A percentile compares a stretch with the other conserved stretches of the same genome.
Evolutionary conservation across 2,888 invertebrate genomes (phyloP).

Genomic region (Drosophila paucipuncta): DNA sequence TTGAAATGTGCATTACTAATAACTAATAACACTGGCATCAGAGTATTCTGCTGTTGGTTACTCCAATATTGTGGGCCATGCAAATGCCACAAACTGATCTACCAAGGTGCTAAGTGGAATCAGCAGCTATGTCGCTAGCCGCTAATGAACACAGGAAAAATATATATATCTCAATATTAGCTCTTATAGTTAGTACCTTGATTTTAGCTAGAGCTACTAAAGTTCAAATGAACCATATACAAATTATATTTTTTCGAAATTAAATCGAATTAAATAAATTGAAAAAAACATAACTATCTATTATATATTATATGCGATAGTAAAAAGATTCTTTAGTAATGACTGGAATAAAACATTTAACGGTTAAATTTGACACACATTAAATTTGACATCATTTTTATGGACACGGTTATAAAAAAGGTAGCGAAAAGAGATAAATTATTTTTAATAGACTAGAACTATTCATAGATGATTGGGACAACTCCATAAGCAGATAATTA

Average conservation of each 20-base stretch:
- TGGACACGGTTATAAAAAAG: background rate
- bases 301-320: background rate
- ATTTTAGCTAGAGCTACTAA: background rate
- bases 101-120: slow-evolving; percentile 58
- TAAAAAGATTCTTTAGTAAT: background rate
- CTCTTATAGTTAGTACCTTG: slow-evolving; percentile 30
- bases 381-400: background rate
- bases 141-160: slow-evolving; percentile 29
- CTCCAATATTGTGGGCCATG: background rate
- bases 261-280: background rate
- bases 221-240: background rate
- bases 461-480: background rate
- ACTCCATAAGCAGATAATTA: background rate
- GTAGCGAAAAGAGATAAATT: background rate
- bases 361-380: background rate
- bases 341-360: background rate
- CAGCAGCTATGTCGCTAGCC: slow-evolving; percentile 6
- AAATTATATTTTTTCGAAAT: background rate
- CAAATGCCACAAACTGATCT: slow-evolving; percentile 27
- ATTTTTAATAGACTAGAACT: background rate
- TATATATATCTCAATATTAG: slow-evolving; percentile 33
- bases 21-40: background rate
- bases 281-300: background rate
- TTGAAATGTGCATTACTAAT: background rate
- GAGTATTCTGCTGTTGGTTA: background rate